A percentile compares a stretch with the other conserved stretches of the same genome.
These are phyloP conservation scores for Melanaphis sacchari DNA, from an alignment of 1,140 invertebrate genomes.

Conservation along the genomic window DNA sequence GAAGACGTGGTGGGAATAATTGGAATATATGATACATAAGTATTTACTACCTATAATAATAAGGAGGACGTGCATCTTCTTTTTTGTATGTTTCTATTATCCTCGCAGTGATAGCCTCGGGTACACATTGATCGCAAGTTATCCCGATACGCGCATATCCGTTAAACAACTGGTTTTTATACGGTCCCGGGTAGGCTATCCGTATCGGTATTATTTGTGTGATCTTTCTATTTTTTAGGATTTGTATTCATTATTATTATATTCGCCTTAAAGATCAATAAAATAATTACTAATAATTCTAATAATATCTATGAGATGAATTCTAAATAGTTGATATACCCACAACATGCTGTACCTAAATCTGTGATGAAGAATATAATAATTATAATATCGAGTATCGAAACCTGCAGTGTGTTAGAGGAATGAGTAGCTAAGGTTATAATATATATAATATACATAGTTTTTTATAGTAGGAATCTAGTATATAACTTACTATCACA, in stretches of 20 bases:
- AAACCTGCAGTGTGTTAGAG: background rate
- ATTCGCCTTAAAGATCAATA: background rate
- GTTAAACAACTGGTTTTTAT: constrained; percentile 29
- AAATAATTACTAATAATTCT: background rate
- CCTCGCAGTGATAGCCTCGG: background rate
- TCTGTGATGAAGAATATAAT: background rate
- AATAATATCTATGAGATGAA: background rate
- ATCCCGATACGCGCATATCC: background rate
- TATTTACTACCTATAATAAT: background rate
- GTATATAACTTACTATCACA: background rate
- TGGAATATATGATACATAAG: background rate
- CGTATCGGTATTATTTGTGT: background rate
- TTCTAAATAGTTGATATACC: background rate
- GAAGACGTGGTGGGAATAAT: background rate
- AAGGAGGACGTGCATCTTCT: background rate
- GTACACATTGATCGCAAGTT: background rate
- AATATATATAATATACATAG: too few relatives aligned
- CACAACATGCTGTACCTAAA: background rate
- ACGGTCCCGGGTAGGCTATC: background rate
- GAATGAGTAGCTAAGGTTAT: background rate
- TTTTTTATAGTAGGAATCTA: too few relatives aligned
- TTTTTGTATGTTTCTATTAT: background rate
- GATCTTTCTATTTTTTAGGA: background rate
- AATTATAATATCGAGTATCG: background rate
- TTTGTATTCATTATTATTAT: background rate